Conservation (phyloP, 2,888 invertebrate genomes). For the Falcaria lacertinaria region DNA sequence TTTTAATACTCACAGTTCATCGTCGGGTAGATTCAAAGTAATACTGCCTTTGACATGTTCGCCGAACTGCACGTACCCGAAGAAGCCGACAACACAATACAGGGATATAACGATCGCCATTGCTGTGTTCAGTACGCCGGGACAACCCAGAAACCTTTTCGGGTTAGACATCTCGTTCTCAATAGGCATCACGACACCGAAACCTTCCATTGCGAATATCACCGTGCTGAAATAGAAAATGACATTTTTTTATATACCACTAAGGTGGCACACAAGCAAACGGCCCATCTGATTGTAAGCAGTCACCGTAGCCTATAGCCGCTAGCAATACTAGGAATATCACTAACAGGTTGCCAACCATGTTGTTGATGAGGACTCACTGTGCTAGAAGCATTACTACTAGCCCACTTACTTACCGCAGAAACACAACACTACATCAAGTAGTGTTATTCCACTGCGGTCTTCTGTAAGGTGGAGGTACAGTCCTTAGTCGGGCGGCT, state of each 20-base stretch:
- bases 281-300: too few relatives aligned
- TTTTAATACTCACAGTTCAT: conserved; percentile 81
- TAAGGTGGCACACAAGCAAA: too few relatives aligned
- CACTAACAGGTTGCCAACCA: too few relatives aligned
- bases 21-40: conserved; percentile 88
- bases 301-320: too few relatives aligned
- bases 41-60: conserved; percentile 85
- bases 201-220: conserved; percentile 98
- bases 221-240: conserved; percentile 83
- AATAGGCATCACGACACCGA: conserved; percentile 94
- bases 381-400: too few relatives aligned
- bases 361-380: too few relatives aligned
- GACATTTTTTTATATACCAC: background rate
- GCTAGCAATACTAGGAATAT: too few relatives aligned
- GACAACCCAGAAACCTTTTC: conserved; percentile 87
- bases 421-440: too few relatives aligned
- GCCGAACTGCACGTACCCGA: conserved; percentile 93
- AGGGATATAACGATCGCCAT: conserved; percentile 89
- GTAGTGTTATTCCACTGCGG: too few relatives aligned
- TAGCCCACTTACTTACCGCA: background rate
- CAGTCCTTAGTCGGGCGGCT: too few relatives aligned
- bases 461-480: too few relatives aligned
- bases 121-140: conserved; percentile 91
- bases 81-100: conserved; percentile 92
- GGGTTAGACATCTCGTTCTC: conserved; percentile 95